Base-by-base conservation (phyloP, 2,888 invertebrate species). In the Drosophila mercatorum region DNA sequence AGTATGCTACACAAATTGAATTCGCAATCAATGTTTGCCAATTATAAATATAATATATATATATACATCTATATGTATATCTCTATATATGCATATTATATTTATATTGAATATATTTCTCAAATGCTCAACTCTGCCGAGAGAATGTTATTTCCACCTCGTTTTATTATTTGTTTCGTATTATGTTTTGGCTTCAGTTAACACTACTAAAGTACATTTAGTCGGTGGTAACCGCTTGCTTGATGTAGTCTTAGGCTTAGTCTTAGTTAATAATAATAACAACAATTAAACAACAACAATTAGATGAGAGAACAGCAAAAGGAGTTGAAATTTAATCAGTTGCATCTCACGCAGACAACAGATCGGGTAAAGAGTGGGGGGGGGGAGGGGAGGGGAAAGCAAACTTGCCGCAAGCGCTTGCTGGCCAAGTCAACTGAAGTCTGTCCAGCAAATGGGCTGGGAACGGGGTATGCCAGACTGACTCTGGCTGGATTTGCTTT, bases 191-290 rank as follows among this genome's bases (percentile, higher is more conserved):
- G 55, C 4, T 62, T 58, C 62, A 67, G 66, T 65, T 72, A 68
- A 63, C 74, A 74, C 71, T 81, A 73, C 72, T 78, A 81, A 81
- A 81, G 79, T 82, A 82, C 53, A 36, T 70, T 58, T 60, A 67
- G 72, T 86, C 88, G 85, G 85, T 88, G 85, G 88, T 85, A 78
- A 63, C 85, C 88, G 83, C 80, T 76, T 78, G 51, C 75, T 65
- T 71, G 49, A 36, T 66, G 46, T 78, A 76, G 81, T 83, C 83
- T 83, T 74, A 67, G 64, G 43, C 52, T 57, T 67, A 75, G 65
- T 75, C 67, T 67, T 72, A 69, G 68, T 47, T 47, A 61, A 61
- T 46, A 43, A 17, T 62, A 72, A 67, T 59, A 76, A 72, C 72
- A 81, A 65, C 64, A 73, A 61, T 53, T 49, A 66, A 75, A 83